phyloP scores from a whole-genome alignment of 2,797 vertebrate species.

The Thalassophryne amazonica region DNA sequence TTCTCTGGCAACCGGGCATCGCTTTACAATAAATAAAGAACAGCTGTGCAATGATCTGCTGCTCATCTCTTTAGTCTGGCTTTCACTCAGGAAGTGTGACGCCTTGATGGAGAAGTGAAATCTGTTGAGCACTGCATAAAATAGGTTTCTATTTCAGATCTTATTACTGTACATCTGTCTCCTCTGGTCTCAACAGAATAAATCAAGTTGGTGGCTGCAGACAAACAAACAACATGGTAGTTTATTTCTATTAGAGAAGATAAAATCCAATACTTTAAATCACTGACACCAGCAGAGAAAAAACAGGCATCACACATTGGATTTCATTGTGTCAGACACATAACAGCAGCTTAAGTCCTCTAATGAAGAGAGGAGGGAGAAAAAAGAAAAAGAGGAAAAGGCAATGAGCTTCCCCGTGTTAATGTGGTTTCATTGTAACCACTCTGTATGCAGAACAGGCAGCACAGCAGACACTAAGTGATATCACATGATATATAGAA shows the following conservation, averaged over 20 bases:
- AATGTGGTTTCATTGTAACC: constrained; percentile 20
- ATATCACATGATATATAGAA: constrained; percentile 7
- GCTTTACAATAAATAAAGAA: constrained; percentile 22
- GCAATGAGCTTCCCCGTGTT: constrained; percentile 12
- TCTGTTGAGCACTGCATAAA: constrained; percentile 51
- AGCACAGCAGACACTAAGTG: constrained; percentile 30
- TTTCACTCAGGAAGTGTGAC: constrained; percentile 51
- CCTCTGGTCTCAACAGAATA: background rate
- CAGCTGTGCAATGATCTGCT: constrained; percentile 3
- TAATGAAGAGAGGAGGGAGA: no score
- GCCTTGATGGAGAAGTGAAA: constrained; percentile 70
- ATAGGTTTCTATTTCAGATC: constrained; percentile 15
- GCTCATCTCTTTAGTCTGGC: constrained; percentile 6
- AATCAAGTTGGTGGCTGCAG: background rate
- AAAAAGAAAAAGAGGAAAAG: constrained; percentile 16
- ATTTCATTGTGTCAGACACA: no score
- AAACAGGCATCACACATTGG: no score
- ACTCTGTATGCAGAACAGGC: constrained; percentile 20
- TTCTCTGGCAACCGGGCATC: constrained; percentile 3
- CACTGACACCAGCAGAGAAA: no score
- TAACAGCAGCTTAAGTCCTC: no score
- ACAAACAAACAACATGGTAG: no score
- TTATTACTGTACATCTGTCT: constrained; percentile 22
- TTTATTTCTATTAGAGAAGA: no score
- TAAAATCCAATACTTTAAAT: no score